phyloP scores from a whole-genome alignment of 2,888 invertebrate species.

The Lepas anatifera region DNA sequence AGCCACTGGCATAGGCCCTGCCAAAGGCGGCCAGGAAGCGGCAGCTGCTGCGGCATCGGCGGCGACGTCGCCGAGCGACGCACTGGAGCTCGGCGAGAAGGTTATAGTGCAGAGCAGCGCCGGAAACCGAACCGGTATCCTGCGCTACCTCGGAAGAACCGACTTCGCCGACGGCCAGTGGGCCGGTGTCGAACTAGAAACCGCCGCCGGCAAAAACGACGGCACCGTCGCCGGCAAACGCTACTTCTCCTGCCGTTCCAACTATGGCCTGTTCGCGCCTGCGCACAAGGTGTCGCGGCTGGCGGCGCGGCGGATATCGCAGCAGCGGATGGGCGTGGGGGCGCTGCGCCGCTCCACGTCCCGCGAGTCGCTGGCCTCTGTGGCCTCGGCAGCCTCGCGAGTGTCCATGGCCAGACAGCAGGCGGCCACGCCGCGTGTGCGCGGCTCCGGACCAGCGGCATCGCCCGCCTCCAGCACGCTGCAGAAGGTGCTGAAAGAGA shows the following conservation, averaged over 20 bases:
- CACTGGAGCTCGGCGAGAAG: constrained; percentile 36
- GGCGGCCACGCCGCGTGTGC: constrained; percentile 28
- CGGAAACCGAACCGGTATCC: constrained; percentile 41
- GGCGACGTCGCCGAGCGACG: constrained; percentile 68
- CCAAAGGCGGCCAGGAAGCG: constrained; percentile 65
- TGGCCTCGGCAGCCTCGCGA: constrained; percentile 47
- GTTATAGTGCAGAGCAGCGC: constrained; percentile 41
- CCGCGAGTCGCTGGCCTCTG: constrained; percentile 51
- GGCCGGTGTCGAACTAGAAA: constrained; percentile 26
- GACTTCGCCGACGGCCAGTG: constrained; percentile 25
- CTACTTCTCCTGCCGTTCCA: constrained; percentile 84
- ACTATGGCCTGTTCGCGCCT: constrained; percentile 88
- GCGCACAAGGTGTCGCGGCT: constrained; percentile 68
- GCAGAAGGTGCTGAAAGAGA: constrained; percentile 82
- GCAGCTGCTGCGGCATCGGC: too few relatives aligned
- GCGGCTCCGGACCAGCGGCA: constrained; percentile 31
- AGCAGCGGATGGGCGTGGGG: constrained; percentile 9
- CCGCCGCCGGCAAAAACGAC: constrained; percentile 26
- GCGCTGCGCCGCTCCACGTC: constrained; percentile 58
- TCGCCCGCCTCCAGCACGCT: constrained; percentile 29
- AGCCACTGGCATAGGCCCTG: not conserved
- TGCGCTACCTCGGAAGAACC: constrained; percentile 23
- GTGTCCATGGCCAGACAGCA: constrained; percentile 36
- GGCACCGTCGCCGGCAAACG: constrained; percentile 25
- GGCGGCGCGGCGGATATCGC: constrained; percentile 33